Conservation (phyloP, 2,113 vertebrate genomes). For the Talpa occidentalis region DNA sequence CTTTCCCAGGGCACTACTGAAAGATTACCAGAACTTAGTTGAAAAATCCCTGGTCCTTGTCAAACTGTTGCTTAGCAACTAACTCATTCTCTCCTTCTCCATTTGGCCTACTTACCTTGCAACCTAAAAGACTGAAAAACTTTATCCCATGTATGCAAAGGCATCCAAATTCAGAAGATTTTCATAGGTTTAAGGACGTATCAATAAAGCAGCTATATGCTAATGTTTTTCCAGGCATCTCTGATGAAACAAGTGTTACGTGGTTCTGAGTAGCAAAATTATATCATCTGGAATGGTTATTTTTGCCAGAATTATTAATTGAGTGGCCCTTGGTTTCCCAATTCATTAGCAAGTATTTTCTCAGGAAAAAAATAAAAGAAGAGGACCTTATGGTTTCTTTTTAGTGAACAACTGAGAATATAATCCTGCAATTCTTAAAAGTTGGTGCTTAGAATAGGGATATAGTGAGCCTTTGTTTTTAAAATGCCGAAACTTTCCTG, state of each 20-base stretch:
- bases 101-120: constrained; percentile 9
- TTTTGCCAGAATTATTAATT: constrained; percentile 25
- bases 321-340: neutral
- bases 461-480: neutral
- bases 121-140: constrained; percentile 13
- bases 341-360: neutral
- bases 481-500: neutral
- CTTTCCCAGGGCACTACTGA: neutral
- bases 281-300: neutral
- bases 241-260: neutral
- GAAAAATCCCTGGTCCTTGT: neutral
- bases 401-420: neutral
- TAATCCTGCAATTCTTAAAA: neutral
- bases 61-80: neutral
- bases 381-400: neutral
- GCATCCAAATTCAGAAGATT: neutral
- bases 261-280: neutral
- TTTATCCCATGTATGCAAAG: neutral
- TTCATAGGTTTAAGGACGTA: neutral
- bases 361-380: neutral
- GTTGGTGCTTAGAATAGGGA: neutral
- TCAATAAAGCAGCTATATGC: neutral
- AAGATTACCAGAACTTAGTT: neutral
- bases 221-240: neutral
- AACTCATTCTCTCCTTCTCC: neutral